These are phyloP conservation scores for Oryctolagus cuniculus DNA, from an alignment of 2,113 vertebrate species.

Conservation along the genomic window DNA sequence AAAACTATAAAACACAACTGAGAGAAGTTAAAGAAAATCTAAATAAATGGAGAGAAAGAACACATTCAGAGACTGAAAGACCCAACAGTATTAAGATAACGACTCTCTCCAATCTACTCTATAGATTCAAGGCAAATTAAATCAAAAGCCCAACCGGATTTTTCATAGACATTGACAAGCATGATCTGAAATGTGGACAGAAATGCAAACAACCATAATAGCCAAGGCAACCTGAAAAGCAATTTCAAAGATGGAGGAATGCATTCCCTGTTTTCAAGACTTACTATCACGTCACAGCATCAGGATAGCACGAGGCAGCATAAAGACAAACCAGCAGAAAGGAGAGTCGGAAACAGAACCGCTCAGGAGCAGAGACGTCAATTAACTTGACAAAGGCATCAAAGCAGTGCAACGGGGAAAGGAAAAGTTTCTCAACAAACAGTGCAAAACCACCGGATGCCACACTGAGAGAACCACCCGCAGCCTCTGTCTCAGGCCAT, in stretches of 20 bases:
- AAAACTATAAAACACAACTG: background rate
- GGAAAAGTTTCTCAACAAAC: slow-evolving; percentile 19
- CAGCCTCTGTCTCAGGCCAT: background rate
- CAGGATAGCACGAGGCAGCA: background rate
- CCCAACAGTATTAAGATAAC: background rate
- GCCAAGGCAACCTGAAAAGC: slow-evolving; percentile 14
- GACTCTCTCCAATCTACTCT: background rate
- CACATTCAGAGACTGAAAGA: background rate
- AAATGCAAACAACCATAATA: slow-evolving; percentile 6
- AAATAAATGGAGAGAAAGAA: background rate
- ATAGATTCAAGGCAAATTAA: background rate
- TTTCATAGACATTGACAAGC: slow-evolving; percentile 9
- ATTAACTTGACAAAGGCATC: background rate
- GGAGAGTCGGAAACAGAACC: slow-evolving; percentile 36
- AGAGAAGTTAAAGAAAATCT: slow-evolving; percentile 37
- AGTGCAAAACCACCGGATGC: background rate
- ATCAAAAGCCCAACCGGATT: slow-evolving; percentile 40
- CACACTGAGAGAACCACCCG: slow-evolving; percentile 9
- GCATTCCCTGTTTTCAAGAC: background rate
- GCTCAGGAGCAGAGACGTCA: background rate
- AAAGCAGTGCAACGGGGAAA: slow-evolving; percentile 17
- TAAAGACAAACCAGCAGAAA: slow-evolving; percentile 24
- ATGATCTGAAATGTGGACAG: slow-evolving; percentile 35
- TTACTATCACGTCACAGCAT: background rate
- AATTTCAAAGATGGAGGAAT: slow-evolving; percentile 1